Conservation (phyloP, 23 tunicate genomes). For the Trididemnum nubilum region DNA sequence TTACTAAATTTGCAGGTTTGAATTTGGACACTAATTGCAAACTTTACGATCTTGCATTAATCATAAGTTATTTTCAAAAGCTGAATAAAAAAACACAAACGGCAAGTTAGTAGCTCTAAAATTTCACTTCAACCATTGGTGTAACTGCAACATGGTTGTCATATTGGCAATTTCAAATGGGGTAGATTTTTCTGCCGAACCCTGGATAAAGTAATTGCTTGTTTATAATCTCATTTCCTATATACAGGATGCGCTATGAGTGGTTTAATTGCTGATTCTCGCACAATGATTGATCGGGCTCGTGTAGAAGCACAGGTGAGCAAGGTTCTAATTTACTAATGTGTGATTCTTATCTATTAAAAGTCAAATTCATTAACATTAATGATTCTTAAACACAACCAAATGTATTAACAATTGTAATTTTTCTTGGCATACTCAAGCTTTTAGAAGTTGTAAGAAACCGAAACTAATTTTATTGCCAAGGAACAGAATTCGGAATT, state of each 20-base stretch:
- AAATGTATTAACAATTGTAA: no score
- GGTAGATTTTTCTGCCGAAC: not conserved
- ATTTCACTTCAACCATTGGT: not conserved
- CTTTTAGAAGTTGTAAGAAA: no score
- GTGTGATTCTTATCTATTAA: not conserved
- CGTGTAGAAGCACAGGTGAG: constrained; percentile 96
- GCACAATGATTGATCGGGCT: constrained; percentile 99
- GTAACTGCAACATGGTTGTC: no score
- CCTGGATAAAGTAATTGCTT: no score
- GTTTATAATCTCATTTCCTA: no score
- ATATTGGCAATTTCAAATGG: not conserved
- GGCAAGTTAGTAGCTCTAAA: not conserved
- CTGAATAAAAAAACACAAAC: not conserved
- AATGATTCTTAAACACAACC: no score
- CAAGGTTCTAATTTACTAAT: no score
- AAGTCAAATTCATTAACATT: not conserved
- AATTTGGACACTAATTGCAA: not conserved
- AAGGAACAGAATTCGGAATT: no score
- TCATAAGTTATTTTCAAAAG: not conserved
- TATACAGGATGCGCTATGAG: constrained; percentile 97
- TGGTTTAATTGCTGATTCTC: constrained; percentile 98
- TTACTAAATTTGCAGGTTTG: not conserved
- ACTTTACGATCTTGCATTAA: constrained; percentile 9
- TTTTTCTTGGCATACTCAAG: no score
- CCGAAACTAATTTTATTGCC: no score